These are phyloP conservation scores for Cariama cristata DNA, from an alignment of 2,113 vertebrate genomes.

Conservation along the genomic window DNA sequence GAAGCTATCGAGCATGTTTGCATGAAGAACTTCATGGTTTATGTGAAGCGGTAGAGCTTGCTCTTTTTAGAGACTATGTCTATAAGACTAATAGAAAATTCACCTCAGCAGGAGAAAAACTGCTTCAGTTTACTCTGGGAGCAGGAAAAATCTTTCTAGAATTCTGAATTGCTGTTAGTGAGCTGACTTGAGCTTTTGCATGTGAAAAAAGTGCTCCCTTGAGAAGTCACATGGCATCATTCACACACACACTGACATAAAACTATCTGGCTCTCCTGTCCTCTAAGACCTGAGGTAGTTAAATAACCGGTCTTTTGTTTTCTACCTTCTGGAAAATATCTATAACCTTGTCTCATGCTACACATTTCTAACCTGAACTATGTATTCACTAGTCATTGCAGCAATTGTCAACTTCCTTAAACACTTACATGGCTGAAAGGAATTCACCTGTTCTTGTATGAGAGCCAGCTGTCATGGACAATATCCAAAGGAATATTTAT, in stretches of 20 bases:
- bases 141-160: background rate
- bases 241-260: background rate
- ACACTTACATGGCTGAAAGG: background rate
- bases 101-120: background rate
- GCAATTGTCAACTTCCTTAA: conserved; percentile 25
- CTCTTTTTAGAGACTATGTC: background rate
- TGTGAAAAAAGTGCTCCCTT: background rate
- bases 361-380: background rate
- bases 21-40: background rate
- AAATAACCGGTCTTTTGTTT: conserved; percentile 4
- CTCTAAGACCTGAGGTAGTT: background rate
- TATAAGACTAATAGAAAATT: background rate
- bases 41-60: background rate
- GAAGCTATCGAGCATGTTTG: background rate
- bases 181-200: background rate
- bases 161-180: background rate
- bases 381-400: background rate
- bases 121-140: background rate
- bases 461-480: background rate
- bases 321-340: background rate
- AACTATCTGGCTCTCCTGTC: background rate
- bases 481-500: background rate
- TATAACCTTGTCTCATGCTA: background rate
- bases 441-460: background rate
- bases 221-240: background rate